A percentile compares a stretch with the other conserved stretches of the same genome.
These are phyloP conservation scores for Tribolium madens DNA, from an alignment of 1,140 invertebrate genomes.

Conservation along the genomic window DNA sequence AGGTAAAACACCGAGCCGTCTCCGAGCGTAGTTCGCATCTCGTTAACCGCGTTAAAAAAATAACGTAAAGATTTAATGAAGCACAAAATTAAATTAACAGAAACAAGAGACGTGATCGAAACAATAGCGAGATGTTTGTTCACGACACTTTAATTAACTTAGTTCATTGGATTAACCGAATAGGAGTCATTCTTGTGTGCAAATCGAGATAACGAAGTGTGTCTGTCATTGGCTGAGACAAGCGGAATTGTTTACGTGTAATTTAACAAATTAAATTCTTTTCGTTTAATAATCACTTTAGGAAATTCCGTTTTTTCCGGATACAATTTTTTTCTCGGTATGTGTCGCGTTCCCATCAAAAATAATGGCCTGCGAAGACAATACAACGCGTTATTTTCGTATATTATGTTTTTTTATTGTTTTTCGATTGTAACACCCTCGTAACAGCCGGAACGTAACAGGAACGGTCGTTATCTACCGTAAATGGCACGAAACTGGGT, in stretches of 20 bases:
- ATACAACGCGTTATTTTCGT: not conserved
- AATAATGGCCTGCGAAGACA: not conserved
- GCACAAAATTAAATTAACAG: slow-evolving; percentile 15
- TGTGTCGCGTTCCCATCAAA: slow-evolving; percentile 5
- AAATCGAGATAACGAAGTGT: slow-evolving; percentile 7
- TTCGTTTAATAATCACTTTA: too few relatives aligned
- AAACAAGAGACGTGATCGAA: not conserved
- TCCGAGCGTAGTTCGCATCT: not conserved
- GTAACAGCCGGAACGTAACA: not conserved
- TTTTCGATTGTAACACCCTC: slow-evolving; percentile 12
- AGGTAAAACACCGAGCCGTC: slow-evolving; percentile 9
- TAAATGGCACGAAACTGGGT: slow-evolving; percentile 4
- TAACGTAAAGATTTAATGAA: not conserved
- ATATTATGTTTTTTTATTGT: slow-evolving; percentile 2
- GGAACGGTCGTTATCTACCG: slow-evolving; percentile 11
- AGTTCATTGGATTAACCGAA: slow-evolving; percentile 1
- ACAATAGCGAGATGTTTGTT: slow-evolving; percentile 20
- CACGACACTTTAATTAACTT: slow-evolving; percentile 24
- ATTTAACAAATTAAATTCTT: slow-evolving; percentile 1
- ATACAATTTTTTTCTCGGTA: not conserved
- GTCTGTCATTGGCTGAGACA: not conserved
- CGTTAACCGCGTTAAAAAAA: not conserved
- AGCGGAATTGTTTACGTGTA: not conserved
- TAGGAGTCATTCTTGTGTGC: slow-evolving; percentile 14
- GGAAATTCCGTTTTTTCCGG: not conserved